A percentile compares a stretch with the other conserved stretches of the same genome.
Conservation (phyloP, 1,140 invertebrate genomes). For the Apis florea region DNA sequence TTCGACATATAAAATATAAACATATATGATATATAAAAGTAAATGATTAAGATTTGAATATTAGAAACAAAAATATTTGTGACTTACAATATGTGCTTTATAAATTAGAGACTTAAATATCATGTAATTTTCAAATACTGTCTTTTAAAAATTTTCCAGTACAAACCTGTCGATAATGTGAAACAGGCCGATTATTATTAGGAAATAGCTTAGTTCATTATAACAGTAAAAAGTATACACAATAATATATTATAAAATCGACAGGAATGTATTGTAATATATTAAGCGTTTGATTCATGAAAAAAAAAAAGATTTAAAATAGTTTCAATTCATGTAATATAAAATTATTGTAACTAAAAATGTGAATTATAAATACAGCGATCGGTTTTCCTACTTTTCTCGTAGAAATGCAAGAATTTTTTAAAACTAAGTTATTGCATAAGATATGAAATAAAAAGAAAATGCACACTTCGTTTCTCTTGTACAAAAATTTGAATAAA, state of each 20-base stretch:
- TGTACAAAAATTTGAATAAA: conserved; percentile 29
- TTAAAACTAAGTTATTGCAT: neutral
- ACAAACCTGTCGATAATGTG: conserved; percentile 43
- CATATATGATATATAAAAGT: conserved; percentile 13
- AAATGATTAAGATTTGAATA: neutral
- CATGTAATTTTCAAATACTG: neutral
- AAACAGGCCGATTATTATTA: conserved; percentile 32
- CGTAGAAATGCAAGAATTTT: conserved; percentile 26
- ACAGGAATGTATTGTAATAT: conserved; percentile 36
- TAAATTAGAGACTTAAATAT: neutral
- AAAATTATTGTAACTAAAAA: neutral
- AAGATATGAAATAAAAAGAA: neutral
- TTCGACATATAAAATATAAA: conserved; percentile 20
- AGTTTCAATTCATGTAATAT: neutral
- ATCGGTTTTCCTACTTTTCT: conserved; percentile 10
- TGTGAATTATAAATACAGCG: conserved; percentile 42
- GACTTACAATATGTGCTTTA: conserved; percentile 13
- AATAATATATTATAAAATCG: conserved; percentile 25
- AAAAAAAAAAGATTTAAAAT: neutral
- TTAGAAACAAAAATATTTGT: conserved; percentile 10
- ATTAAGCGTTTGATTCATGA: neutral
- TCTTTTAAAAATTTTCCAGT: neutral
- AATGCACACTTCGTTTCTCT: conserved; percentile 22
- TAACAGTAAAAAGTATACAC: conserved; percentile 31
- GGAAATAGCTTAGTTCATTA: conserved; percentile 22